Conservation (phyloP, 2,797 vertebrate genomes). For the Cyprinodon diabolis region DNA sequence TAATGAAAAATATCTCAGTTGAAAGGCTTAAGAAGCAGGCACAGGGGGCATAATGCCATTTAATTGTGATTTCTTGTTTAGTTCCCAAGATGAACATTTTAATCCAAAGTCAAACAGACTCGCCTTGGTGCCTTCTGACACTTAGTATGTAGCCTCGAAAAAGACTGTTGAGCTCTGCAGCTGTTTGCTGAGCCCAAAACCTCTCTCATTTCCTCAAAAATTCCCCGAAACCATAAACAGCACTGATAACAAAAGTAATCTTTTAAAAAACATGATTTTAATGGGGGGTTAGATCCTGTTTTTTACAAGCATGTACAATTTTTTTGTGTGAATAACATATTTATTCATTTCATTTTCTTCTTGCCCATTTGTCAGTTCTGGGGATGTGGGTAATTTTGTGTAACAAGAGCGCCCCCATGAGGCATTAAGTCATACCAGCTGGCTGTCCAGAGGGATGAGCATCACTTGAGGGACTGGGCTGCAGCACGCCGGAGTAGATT, state of each 20-base stretch:
- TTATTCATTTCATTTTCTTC: constrained; percentile 42
- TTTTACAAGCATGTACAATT: constrained; percentile 61
- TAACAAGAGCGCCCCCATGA: constrained; percentile 74
- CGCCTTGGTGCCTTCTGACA: constrained; percentile 43
- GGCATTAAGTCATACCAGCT: constrained; percentile 19
- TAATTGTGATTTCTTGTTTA: constrained; percentile 47
- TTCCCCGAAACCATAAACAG: constrained; percentile 68
- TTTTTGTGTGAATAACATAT: constrained; percentile 52
- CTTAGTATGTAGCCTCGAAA: constrained; percentile 39
- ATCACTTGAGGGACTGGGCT: constrained; percentile 69
- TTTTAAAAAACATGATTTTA: constrained; percentile 75
- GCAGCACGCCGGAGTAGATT: constrained; percentile 71
- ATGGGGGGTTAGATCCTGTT: constrained; percentile 69
- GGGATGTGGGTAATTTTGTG: constrained; percentile 25
- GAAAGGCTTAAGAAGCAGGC: background rate
- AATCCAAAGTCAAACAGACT: constrained; percentile 41
- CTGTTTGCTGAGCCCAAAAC: constrained; percentile 48
- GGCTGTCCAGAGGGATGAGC: constrained; percentile 60
- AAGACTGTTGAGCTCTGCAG: constrained; percentile 41
- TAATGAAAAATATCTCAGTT: background rate
- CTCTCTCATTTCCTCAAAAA: constrained; percentile 72
- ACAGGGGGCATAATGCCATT: constrained; percentile 1
- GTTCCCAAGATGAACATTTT: constrained; percentile 36
- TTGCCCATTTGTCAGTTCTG: background rate
- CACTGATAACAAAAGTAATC: constrained; percentile 73